phyloP scores from a whole-genome alignment of 2,113 vertebrate genomes.

The Haliaeetus leucogaster region DNA sequence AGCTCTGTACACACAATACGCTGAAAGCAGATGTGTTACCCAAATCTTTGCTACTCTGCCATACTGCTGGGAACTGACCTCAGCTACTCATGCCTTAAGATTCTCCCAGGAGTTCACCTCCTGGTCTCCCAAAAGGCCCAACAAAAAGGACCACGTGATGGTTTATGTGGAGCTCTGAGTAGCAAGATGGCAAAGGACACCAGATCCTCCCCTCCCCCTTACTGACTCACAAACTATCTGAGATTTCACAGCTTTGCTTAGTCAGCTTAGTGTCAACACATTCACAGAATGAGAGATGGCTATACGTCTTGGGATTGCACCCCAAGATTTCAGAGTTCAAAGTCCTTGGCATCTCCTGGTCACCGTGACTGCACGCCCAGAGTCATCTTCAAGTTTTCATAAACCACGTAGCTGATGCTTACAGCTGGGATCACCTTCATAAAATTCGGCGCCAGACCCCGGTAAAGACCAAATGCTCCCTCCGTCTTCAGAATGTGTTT shows the following conservation, averaged over 20 bases:
- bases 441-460: slow-evolving; percentile 95
- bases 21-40: slow-evolving; percentile 8
- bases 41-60: slow-evolving; percentile 1
- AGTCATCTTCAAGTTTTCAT: slow-evolving; percentile 90
- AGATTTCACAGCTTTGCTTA: slow-evolving; percentile 74
- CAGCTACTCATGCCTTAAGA: background rate
- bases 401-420: slow-evolving; percentile 98
- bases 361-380: slow-evolving; percentile 90
- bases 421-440: slow-evolving; percentile 99
- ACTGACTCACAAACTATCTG: slow-evolving; percentile 3
- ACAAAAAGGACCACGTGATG: background rate
- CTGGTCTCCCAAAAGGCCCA: slow-evolving; percentile 1
- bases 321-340: slow-evolving; percentile 63
- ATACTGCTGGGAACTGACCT: background rate
- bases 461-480: slow-evolving; percentile 87
- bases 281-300: slow-evolving; percentile 96
- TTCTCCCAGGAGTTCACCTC: background rate
- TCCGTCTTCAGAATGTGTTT: slow-evolving; percentile 90
- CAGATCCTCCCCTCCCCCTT: background rate
- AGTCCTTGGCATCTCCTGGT: slow-evolving; percentile 32
- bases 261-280: slow-evolving; percentile 80
- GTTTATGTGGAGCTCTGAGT: background rate
- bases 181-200: slow-evolving; percentile 34
- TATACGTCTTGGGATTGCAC: slow-evolving; percentile 51
- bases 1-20: background rate